Evolutionary conservation across 2,888 invertebrate genomes (phyloP).

Genomic region (Loripinus fragilis): DNA sequence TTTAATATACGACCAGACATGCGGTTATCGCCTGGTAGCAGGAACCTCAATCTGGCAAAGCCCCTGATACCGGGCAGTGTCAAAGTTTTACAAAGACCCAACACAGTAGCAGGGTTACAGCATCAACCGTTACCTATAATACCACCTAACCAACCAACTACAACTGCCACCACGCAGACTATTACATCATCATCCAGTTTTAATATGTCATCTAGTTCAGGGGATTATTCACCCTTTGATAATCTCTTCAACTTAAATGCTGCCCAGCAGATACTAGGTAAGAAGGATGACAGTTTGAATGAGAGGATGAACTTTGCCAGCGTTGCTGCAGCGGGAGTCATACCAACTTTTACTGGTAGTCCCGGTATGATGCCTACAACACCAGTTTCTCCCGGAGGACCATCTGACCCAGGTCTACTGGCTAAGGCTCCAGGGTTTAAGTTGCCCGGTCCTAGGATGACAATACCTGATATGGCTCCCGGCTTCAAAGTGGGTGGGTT

Average conservation of each 20-base stretch:
- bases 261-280: slow-evolving; percentile 82
- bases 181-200: slow-evolving; percentile 43
- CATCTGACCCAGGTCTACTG: slow-evolving; percentile 76
- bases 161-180: slow-evolving; percentile 51
- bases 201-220: slow-evolving; percentile 82
- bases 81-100: slow-evolving; percentile 63
- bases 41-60: slow-evolving; percentile 39
- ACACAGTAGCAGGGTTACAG: slow-evolving; percentile 52
- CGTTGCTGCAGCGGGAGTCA: slow-evolving; percentile 87
- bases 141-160: slow-evolving; percentile 58
- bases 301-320: slow-evolving; percentile 88
- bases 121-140: slow-evolving; percentile 78
- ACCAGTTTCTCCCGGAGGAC: slow-evolving; percentile 57
- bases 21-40: slow-evolving; percentile 30
- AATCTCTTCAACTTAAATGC: slow-evolving; percentile 88
- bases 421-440: slow-evolving; percentile 84
- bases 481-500: slow-evolving; percentile 36
- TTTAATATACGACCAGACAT: slow-evolving; percentile 60
- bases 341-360: slow-evolving; percentile 76
- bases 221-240: slow-evolving; percentile 95
- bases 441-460: slow-evolving; percentile 62
- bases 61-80: slow-evolving; percentile 58
- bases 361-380: slow-evolving; percentile 47
- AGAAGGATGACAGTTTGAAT: slow-evolving; percentile 81
- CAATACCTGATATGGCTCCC: slow-evolving; percentile 55